Evolutionary conservation across 1,140 invertebrate species (phyloP).

Genomic region (Ganaspis sp.): DNA sequence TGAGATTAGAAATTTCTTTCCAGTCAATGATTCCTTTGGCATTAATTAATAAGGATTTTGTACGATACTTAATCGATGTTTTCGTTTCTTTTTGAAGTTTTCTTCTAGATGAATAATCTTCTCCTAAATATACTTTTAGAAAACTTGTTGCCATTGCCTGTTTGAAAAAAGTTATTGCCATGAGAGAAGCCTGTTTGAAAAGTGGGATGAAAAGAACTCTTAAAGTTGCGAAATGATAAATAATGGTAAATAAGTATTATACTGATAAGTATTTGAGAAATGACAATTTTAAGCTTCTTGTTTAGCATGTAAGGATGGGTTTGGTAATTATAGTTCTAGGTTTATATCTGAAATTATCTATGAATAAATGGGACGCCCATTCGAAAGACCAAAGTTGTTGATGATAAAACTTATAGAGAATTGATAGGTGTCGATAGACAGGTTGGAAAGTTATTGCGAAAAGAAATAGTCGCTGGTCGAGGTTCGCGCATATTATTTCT

Average conservation of each 20-base stretch:
- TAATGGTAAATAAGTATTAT: neutral
- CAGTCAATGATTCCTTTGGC: neutral
- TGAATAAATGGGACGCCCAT: neutral
- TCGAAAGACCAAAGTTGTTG: neutral
- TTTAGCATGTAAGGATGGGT: neutral
- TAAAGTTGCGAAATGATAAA: neutral
- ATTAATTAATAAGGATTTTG: neutral
- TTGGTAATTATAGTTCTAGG: neutral
- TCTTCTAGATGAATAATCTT: too few relatives aligned
- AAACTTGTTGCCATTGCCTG: too few relatives aligned
- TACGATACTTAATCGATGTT: neutral
- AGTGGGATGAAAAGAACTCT: too few relatives aligned
- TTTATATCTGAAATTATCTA: conserved; percentile 2
- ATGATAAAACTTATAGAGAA: neutral
- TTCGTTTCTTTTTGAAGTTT: neutral
- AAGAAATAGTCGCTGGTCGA: neutral
- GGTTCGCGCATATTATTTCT: neutral
- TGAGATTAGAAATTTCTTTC: neutral
- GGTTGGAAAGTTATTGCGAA: conserved; percentile 7
- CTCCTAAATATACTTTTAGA: too few relatives aligned
- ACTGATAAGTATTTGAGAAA: neutral
- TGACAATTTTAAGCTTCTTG: neutral
- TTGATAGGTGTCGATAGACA: neutral
- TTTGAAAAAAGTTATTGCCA: neutral
- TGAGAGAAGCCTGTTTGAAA: neutral